phyloP scores from a whole-genome alignment of 2,888 invertebrate genomes.

The Metacarcinus magister region DNA sequence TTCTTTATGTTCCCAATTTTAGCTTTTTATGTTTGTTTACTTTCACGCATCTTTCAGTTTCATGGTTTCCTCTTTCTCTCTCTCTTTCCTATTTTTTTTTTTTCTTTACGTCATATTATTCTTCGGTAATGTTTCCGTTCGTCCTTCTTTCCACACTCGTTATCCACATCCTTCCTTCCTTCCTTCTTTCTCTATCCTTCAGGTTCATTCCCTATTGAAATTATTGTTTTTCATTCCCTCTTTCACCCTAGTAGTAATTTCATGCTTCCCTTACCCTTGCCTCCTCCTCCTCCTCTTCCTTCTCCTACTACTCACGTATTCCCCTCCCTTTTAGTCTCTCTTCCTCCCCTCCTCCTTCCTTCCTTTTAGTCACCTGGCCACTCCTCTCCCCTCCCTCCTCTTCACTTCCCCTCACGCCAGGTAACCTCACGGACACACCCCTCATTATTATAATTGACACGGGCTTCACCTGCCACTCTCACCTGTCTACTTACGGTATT shows the following conservation, averaged over 20 bases:
- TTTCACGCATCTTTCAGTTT: not conserved
- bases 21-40: not conserved
- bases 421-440: not conserved
- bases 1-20: conserved; percentile 12
- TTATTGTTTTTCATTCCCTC: no score
- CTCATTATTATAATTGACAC: conserved; percentile 19
- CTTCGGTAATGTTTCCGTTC: not conserved
- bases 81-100: not conserved
- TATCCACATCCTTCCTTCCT: not conserved
- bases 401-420: not conserved
- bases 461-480: not conserved
- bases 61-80: conserved; percentile 26
- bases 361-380: not conserved
- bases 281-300: not conserved
- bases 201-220: not conserved
- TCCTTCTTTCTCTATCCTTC: not conserved
- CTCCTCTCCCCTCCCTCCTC: not conserved
- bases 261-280: not conserved
- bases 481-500: not conserved
- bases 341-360: not conserved
- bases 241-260: not conserved
- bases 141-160: not conserved
- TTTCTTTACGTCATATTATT: not conserved
- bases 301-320: not conserved
- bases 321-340: not conserved